These are phyloP conservation scores for Ecdyonurus torrentis DNA, from an alignment of 2,888 invertebrate genomes.

Conservation along the genomic window DNA sequence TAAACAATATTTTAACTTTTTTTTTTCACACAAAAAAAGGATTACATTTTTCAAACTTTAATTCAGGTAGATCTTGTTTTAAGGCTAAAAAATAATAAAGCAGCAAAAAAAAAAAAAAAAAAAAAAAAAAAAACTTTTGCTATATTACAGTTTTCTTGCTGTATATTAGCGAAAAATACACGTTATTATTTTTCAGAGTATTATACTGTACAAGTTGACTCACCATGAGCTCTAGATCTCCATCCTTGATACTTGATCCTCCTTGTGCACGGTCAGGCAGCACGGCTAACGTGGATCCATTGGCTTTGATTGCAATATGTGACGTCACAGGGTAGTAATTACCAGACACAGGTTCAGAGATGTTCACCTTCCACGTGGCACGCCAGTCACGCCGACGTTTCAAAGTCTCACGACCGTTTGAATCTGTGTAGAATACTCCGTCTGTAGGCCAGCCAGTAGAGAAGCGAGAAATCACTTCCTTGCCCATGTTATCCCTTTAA, in stretches of 20 bases:
- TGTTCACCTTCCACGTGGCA: not conserved
- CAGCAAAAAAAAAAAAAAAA: no score
- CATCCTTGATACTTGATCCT: slow-evolving; percentile 56
- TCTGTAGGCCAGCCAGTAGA: slow-evolving; percentile 40
- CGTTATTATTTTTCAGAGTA: not conserved
- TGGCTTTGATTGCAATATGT: slow-evolving; percentile 35
- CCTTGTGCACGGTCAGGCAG: slow-evolving; percentile 48
- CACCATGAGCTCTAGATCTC: slow-evolving; percentile 61
- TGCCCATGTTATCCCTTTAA: slow-evolving; percentile 44
- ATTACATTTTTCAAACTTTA: no score
- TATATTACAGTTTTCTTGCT: no score
- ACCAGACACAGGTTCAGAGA: slow-evolving; percentile 54
- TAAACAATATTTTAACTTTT: no score
- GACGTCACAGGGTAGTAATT: slow-evolving; percentile 92
- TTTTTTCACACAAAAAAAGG: no score
- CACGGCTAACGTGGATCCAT: not conserved
- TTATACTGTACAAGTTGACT: not conserved
- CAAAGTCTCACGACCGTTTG: slow-evolving; percentile 78
- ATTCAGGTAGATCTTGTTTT: no score
- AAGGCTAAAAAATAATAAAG: no score
- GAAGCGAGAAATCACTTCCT: slow-evolving; percentile 67
- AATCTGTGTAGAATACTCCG: slow-evolving; percentile 73
- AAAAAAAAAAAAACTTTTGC: no score
- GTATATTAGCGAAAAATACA: not conserved
- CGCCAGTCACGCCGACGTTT: slow-evolving; percentile 34